phyloP scores from a whole-genome alignment of 2,888 invertebrate genomes.

The Euproctis similis region DNA sequence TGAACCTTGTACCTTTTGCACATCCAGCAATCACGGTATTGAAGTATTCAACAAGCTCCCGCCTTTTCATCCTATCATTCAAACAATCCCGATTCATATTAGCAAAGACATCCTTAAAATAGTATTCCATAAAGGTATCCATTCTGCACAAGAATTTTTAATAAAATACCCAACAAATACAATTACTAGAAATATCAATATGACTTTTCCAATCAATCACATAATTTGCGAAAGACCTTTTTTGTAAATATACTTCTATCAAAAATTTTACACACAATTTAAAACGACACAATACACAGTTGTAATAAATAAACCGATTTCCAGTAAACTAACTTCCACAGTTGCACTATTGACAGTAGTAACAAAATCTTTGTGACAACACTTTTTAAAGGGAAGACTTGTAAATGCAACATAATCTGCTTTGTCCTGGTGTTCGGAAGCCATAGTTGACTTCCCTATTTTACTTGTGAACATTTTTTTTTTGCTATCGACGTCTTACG shows the following conservation, averaged over 20 bases:
- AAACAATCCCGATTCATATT: conserved; percentile 83
- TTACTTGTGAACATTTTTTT: too few species aligned
- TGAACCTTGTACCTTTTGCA: conserved; percentile 71
- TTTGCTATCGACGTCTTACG: too few species aligned
- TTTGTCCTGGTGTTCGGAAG: conserved; percentile 44
- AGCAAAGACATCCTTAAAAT: conserved; percentile 84
- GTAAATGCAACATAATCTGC: conserved; percentile 52
- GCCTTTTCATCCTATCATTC: conserved; percentile 81
- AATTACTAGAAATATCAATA: not conserved
- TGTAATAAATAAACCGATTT: too few species aligned
- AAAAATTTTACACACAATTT: not conserved
- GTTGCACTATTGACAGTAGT: conserved; percentile 27
- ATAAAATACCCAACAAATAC: not conserved
- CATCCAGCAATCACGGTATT: conserved; percentile 86
- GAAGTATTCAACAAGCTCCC: conserved; percentile 84
- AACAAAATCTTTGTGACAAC: too few species aligned
- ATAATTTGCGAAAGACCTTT: too few species aligned
- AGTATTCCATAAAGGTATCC: conserved; percentile 87
- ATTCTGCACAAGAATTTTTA: conserved; percentile 50
- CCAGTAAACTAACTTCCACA: too few species aligned
- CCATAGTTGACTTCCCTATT: conserved; percentile 30
- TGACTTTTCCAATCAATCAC: too few species aligned
- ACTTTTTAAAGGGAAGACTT: conserved; percentile 38
- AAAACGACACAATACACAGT: not conserved
- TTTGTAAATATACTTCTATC: not conserved